Percentiles rank a stretch among this genome's conserved stretches.
Conservation (phyloP, 1,140 invertebrate species). For the Cryptotermes secundus region DNA sequence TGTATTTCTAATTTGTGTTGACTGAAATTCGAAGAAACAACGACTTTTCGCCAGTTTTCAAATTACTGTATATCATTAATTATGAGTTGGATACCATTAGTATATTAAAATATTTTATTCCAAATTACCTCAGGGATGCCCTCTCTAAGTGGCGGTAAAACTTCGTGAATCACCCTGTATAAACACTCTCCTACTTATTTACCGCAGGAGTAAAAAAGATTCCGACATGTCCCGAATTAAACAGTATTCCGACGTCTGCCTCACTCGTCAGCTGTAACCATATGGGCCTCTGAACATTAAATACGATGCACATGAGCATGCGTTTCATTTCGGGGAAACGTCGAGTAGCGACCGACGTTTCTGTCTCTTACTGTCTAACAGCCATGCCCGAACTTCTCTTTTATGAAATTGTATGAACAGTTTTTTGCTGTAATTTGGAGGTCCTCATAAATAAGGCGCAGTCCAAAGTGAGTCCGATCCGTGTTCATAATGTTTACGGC, state of each 20-base stretch:
- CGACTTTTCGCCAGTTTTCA: too few species aligned
- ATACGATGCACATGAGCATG: background rate
- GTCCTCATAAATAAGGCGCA: background rate
- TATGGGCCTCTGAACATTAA: background rate
- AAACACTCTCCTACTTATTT: too few species aligned
- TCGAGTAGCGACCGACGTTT: background rate
- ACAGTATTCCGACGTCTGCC: background rate
- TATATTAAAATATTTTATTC: too few species aligned
- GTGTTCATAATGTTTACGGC: background rate
- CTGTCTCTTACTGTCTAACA: background rate
- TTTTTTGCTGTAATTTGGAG: background rate
- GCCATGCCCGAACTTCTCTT: background rate
- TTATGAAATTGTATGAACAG: background rate
- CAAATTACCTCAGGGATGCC: too few species aligned
- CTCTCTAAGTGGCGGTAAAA: too few species aligned
- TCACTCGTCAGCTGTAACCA: background rate
- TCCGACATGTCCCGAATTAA: background rate
- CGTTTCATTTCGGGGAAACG: background rate
- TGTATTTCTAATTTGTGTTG: too few species aligned
- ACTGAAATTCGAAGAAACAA: too few species aligned
- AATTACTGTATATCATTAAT: too few species aligned
- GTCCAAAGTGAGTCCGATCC: background rate
- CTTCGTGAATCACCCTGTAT: too few species aligned
- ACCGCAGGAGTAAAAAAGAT: too few species aligned
- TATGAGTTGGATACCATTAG: too few species aligned